Conservation (phyloP, 2,888 invertebrate genomes). For the Sarcophaga variegata region DNA sequence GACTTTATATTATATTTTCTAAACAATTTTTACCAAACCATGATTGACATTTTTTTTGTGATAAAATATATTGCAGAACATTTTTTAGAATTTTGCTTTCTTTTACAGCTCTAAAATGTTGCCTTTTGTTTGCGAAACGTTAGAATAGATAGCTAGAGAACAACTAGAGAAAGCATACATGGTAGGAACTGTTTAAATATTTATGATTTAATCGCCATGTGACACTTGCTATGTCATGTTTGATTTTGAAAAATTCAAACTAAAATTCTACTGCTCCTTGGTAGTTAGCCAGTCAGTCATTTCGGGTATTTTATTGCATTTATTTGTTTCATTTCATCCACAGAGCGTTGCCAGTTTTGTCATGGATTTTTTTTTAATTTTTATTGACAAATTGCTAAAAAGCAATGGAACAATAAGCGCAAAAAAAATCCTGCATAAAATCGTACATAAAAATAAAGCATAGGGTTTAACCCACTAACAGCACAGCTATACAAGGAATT, state of each 20-base stretch:
- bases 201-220: constrained; percentile 46
- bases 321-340: background rate
- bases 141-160: too few relatives aligned
- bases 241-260: constrained; percentile 43
- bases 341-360: too few relatives aligned
- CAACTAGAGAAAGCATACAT: too few relatives aligned
- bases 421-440: background rate
- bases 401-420: background rate
- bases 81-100: background rate
- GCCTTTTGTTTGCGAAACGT: background rate
- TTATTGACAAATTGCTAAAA: constrained; percentile 49
- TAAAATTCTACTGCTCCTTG: constrained; percentile 41
- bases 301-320: too few relatives aligned
- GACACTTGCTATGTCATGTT: constrained; percentile 50
- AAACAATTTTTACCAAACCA: too few relatives aligned
- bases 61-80: background rate
- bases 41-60: too few relatives aligned
- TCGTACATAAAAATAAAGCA: background rate
- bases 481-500: too few relatives aligned
- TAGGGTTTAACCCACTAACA: background rate
- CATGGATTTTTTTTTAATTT: constrained; percentile 36
- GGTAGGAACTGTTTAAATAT: constrained; percentile 4
- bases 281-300: too few relatives aligned
- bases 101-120: too few relatives aligned
- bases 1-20: too few relatives aligned